Evolutionary conservation across 2,888 invertebrate species (phyloP).

Genomic region (Altica lythri): DNA sequence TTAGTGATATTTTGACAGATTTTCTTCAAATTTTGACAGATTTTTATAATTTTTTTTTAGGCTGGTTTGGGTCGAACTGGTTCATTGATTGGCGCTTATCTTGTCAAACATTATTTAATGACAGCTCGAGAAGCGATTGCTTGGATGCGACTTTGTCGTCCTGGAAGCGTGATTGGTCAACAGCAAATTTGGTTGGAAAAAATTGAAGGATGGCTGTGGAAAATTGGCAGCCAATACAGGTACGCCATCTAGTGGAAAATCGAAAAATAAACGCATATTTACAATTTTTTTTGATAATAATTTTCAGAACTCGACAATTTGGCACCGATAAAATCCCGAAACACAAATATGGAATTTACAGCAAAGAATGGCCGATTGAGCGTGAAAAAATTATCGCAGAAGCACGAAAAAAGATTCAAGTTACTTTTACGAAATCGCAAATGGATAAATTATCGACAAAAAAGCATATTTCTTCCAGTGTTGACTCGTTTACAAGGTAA

Average conservation of each 20-base stretch:
- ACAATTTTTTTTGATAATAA: background rate
- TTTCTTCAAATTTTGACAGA: too few relatives aligned
- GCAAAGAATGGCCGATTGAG: slow-evolving; percentile 52
- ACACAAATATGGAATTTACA: slow-evolving; percentile 60
- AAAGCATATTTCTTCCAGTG: slow-evolving; percentile 31
- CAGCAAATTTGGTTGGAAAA: slow-evolving; percentile 77
- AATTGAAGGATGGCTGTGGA: slow-evolving; percentile 56
- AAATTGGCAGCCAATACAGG: slow-evolving; percentile 64
- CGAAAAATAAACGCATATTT: background rate
- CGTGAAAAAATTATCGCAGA: slow-evolving; percentile 42
- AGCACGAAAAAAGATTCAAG: slow-evolving; percentile 35
- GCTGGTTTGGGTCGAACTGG: slow-evolving; percentile 92
- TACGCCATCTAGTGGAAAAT: slow-evolving; percentile 42
- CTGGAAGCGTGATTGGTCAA: slow-evolving; percentile 85
- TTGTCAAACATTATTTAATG: slow-evolving; percentile 83
- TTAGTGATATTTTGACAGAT: too few relatives aligned
- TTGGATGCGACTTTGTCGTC: slow-evolving; percentile 87
- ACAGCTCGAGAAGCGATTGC: slow-evolving; percentile 83
- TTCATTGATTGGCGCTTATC: slow-evolving; percentile 83
- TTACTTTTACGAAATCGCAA: slow-evolving; percentile 32
- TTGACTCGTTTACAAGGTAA: slow-evolving; percentile 30
- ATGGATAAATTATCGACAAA: slow-evolving; percentile 28
- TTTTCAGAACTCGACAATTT: slow-evolving; percentile 49
- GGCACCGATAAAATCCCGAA: slow-evolving; percentile 57
- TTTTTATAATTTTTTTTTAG: slow-evolving; percentile 53